Conservation (phyloP, 1,140 invertebrate genomes). For the Agraylea sexmaculata region DNA sequence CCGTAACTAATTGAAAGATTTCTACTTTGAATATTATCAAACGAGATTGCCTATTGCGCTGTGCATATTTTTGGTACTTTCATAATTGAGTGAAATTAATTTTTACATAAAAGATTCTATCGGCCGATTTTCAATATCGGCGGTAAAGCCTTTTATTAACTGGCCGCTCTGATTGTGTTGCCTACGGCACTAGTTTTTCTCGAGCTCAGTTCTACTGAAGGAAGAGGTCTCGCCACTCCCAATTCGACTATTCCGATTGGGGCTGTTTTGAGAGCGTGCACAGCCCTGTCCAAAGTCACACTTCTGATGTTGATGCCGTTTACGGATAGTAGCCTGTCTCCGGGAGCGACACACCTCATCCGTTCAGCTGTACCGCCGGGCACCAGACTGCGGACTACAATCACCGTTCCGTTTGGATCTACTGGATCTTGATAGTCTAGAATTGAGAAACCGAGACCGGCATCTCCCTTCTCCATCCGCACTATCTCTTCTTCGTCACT, state of each 20-base stretch:
- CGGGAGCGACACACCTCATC: slow-evolving; percentile 80
- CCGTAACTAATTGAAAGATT: too few relatives aligned
- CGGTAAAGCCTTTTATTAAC: too few relatives aligned
- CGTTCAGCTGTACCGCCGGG: slow-evolving; percentile 83
- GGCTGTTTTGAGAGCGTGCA: slow-evolving; percentile 78
- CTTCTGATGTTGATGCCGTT: slow-evolving; percentile 79
- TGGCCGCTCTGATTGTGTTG: too few relatives aligned
- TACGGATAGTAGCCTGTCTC: slow-evolving; percentile 80
- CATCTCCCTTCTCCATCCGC: slow-evolving; percentile 75
- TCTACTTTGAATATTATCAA: too few relatives aligned
- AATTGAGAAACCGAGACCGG: slow-evolving; percentile 89
- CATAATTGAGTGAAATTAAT: too few relatives aligned
- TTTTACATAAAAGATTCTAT: too few relatives aligned
- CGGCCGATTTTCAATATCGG: too few relatives aligned
- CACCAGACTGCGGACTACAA: slow-evolving; percentile 86
- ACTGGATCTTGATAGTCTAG: slow-evolving; percentile 88
- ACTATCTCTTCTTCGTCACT: slow-evolving; percentile 77
- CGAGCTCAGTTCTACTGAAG: slow-evolving; percentile 28
- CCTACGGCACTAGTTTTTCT: too few relatives aligned
- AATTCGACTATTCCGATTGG: slow-evolving; percentile 71
- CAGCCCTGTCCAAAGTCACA: slow-evolving; percentile 80
- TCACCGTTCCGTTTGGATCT: slow-evolving; percentile 80
- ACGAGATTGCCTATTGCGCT: too few relatives aligned
- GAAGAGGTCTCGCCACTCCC: slow-evolving; percentile 42
- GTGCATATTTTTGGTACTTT: too few relatives aligned